phyloP scores from a whole-genome alignment of 1,140 invertebrate genomes.

The Drosophila melanica region DNA sequence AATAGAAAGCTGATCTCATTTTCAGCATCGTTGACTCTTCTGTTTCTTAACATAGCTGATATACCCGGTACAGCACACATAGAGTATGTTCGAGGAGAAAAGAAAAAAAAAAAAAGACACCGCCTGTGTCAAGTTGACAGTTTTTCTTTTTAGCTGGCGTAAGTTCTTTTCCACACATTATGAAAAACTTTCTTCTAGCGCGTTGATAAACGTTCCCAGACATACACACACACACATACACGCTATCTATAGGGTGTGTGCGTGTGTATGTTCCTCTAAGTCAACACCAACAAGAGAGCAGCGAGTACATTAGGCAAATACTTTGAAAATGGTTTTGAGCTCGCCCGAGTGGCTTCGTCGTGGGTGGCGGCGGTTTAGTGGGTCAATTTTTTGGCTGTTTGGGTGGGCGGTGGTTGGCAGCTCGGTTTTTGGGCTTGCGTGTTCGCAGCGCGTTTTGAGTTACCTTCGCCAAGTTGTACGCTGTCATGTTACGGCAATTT shows the following conservation, averaged over 20 bases:
- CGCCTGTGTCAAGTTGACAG: conserved; percentile 64
- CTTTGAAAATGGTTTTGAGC: conserved; percentile 32
- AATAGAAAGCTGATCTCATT: no score
- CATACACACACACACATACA: not conserved
- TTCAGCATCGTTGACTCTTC: no score
- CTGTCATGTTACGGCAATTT: conserved; percentile 82
- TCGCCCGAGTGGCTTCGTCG: conserved; percentile 19
- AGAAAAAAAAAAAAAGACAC: conserved; percentile 38
- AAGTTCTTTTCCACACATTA: conserved; percentile 73
- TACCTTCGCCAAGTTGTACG: conserved; percentile 78
- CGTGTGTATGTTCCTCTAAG: conserved; percentile 46
- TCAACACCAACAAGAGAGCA: conserved; percentile 67
- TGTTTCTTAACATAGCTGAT: not conserved
- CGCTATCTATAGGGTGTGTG: conserved; percentile 10
- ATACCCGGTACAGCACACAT: not conserved
- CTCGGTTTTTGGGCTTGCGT: conserved; percentile 47
- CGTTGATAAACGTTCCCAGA: conserved; percentile 55
- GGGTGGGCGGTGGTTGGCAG: conserved; percentile 7
- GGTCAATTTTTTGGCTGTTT: conserved; percentile 18
- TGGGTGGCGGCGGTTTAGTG: conserved; percentile 13
- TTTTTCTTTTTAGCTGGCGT: conserved; percentile 52
- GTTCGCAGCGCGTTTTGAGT: conserved; percentile 75
- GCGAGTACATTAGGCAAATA: conserved; percentile 75
- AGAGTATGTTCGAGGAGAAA: not conserved
- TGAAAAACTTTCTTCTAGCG: conserved; percentile 65